phyloP scores from a whole-genome alignment of 2,797 vertebrate genomes.

The Poeciliopsis paucimaculata region DNA sequence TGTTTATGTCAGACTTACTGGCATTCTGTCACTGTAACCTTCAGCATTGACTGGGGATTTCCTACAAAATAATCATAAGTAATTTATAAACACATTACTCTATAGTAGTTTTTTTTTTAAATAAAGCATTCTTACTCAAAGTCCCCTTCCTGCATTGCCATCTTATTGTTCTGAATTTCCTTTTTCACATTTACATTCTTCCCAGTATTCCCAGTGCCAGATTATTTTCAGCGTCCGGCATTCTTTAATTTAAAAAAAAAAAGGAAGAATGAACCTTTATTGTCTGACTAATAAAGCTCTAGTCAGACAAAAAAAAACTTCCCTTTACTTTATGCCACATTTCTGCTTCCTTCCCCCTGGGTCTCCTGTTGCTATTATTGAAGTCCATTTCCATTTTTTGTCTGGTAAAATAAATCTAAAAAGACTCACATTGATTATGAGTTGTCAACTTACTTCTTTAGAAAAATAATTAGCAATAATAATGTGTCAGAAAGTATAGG shows the following conservation, averaged over 20 bases:
- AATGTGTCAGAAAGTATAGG: conserved; percentile 2
- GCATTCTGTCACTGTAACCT: conserved; percentile 33
- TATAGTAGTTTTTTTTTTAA: conserved; percentile 66
- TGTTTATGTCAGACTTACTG: conserved; percentile 25
- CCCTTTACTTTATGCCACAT: conserved; percentile 58
- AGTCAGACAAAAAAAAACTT: conserved; percentile 56
- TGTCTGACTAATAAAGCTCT: conserved; percentile 19
- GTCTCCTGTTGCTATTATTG: conserved; percentile 23
- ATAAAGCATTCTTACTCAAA: conserved; percentile 58
- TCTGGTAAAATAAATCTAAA: conserved; percentile 40
- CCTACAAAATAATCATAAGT: conserved; percentile 40
- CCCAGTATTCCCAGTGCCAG: conserved; percentile 60
- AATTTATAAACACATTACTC: conserved; percentile 47
- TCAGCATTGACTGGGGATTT: conserved; percentile 55
- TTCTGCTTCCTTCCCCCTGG: conserved; percentile 34
- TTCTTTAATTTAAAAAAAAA: conserved; percentile 36
- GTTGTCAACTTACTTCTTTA: neutral
- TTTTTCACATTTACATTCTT: conserved; percentile 65
- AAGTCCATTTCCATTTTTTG: conserved; percentile 26
- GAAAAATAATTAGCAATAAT: conserved; percentile 9
- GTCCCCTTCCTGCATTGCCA: conserved; percentile 56
- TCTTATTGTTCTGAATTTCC: conserved; percentile 72
- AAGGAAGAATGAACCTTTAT: too few relatives aligned
- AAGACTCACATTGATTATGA: conserved; percentile 37
- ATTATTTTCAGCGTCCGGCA: conserved; percentile 59